phyloP scores from a whole-genome alignment of 1,140 invertebrate species.

The Tetramorium simillimum region DNA sequence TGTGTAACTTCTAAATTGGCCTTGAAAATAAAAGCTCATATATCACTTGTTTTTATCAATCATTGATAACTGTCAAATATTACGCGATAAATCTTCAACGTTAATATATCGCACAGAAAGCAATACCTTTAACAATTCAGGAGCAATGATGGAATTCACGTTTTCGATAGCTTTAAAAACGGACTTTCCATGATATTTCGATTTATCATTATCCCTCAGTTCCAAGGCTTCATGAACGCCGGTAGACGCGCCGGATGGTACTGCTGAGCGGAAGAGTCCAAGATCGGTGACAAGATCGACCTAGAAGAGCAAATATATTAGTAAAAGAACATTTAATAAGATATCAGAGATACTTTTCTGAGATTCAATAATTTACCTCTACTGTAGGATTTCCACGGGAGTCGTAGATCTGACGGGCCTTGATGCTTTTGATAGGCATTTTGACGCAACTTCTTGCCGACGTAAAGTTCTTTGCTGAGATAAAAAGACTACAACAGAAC shows the following conservation, averaged over 20 bases:
- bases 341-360: background rate
- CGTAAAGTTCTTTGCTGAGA: conserved; percentile 70
- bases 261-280: conserved; percentile 97
- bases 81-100: background rate
- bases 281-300: conserved; percentile 88
- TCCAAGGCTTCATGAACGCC: conserved; percentile 99
- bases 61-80: background rate
- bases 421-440: conserved; percentile 93
- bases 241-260: conserved; percentile 99
- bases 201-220: conserved; percentile 96
- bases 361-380: conserved; percentile 88
- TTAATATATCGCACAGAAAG: background rate
- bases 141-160: conserved; percentile 95
- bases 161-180: conserved; percentile 97
- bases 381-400: conserved; percentile 99
- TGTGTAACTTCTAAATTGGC: conserved; percentile 93
- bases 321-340: conserved; percentile 66
- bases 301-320: conserved; percentile 71
- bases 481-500: conserved; percentile 69
- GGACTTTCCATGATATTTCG: conserved; percentile 97
- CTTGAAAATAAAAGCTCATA: conserved; percentile 60
- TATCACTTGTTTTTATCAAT: background rate
- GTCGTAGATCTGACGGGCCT: conserved; percentile 99
- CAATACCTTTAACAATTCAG: conserved; percentile 92
- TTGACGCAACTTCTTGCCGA: conserved; percentile 71